A percentile compares a stretch with the other conserved stretches of the same genome.
Conservation (phyloP, 2,797 vertebrate genomes). For the Eospalax fontanierii region DNA sequence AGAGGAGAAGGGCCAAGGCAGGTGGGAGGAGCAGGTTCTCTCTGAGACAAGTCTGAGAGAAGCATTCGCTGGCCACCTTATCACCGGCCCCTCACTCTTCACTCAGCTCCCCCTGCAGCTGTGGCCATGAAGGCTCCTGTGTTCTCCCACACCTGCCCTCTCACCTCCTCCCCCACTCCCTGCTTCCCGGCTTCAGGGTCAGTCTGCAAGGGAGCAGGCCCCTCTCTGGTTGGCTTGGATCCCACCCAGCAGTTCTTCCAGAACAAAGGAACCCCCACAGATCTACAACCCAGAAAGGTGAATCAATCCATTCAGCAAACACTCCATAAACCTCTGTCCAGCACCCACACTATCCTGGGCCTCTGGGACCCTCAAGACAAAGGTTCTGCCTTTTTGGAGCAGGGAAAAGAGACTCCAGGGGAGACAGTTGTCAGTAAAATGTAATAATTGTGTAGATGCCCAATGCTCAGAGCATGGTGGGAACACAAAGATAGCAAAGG, state of each 20-base stretch:
- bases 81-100: slow-evolving; percentile 81
- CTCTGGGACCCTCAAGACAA: slow-evolving; percentile 36
- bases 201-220: slow-evolving; percentile 56
- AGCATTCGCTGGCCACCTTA: slow-evolving; percentile 70
- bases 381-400: background rate
- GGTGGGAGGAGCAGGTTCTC: slow-evolving; percentile 39
- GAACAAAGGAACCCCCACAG: slow-evolving; percentile 65
- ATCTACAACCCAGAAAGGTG: slow-evolving; percentile 45
- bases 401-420: slow-evolving; percentile 8
- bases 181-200: slow-evolving; percentile 71
- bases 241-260: slow-evolving; percentile 48
- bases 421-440: background rate
- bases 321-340: slow-evolving; percentile 22
- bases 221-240: slow-evolving; percentile 52
- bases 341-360: background rate
- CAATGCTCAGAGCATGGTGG: no score
- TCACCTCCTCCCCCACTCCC: slow-evolving; percentile 75
- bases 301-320: background rate
- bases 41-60: slow-evolving; percentile 63
- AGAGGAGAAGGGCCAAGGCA: background rate
- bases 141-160: slow-evolving; percentile 83
- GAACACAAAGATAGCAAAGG: background rate
- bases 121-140: slow-evolving; percentile 83
- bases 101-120: slow-evolving; percentile 77
- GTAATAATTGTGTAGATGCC: background rate